A percentile compares a stretch with the other conserved stretches of the same genome.
These are phyloP conservation scores for pig (Sus scrofa) DNA, from an alignment of 2,113 vertebrate species.

Conservation along the genomic window DNA sequence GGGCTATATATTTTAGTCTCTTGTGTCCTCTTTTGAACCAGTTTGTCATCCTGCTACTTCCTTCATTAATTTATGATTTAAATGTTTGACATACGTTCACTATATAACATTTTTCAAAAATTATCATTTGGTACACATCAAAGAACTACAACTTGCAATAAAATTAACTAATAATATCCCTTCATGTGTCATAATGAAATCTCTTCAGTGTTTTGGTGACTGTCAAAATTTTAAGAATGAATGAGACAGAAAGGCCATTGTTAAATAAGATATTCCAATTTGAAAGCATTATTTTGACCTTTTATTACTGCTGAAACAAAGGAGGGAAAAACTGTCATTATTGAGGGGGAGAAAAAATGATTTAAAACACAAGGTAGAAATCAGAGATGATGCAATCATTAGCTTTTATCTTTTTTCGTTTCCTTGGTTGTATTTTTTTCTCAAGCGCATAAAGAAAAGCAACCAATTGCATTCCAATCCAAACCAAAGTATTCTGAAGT, in stretches of 20 bases:
- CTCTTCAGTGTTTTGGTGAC: background rate
- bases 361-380: background rate
- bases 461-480: background rate
- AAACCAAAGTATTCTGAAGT: background rate
- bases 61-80: slow-evolving; percentile 1
- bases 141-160: background rate
- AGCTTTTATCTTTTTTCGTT: background rate
- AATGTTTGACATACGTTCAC: background rate
- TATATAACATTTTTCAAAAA: background rate
- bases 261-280: background rate
- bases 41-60: background rate
- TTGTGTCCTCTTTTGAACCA: background rate
- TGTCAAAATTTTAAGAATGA: background rate
- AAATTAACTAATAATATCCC: background rate
- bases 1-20: background rate
- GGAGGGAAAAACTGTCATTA: background rate
- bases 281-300: background rate
- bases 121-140: background rate
- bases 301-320: background rate
- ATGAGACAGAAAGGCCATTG: background rate
- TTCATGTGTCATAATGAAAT: background rate
- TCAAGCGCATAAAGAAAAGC: background rate
- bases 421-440: background rate
- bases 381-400: background rate
- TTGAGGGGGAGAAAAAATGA: background rate